A percentile compares a stretch with the other conserved stretches of the same genome.
Evolutionary conservation across 2,797 vertebrate species (phyloP).

Genomic region (Triplophysa bombifrons): DNA sequence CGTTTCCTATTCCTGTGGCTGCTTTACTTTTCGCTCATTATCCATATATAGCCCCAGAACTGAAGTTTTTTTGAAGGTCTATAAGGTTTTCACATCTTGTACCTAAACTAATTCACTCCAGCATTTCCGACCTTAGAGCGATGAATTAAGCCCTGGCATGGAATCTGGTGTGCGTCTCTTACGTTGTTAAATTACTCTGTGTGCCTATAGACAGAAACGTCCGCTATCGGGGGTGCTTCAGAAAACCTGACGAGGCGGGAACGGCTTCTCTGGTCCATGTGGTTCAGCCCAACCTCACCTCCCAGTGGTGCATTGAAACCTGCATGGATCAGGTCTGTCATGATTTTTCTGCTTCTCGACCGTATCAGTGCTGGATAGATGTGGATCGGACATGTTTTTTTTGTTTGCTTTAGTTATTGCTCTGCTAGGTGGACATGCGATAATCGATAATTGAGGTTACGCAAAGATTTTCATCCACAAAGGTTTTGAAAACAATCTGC

Average conservation of each 20-base stretch:
- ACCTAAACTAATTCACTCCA: slow-evolving; percentile 12
- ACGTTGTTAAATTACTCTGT: neutral
- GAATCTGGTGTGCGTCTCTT: neutral
- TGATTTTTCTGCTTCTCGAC: neutral
- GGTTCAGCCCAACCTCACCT: slow-evolving; percentile 84
- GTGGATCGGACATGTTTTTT: slow-evolving; percentile 21
- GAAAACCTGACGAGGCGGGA: slow-evolving; percentile 79
- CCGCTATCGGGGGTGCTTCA: slow-evolving; percentile 90
- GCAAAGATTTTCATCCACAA: slow-evolving; percentile 46
- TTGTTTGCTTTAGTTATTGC: slow-evolving; percentile 11
- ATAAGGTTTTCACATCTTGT: neutral
- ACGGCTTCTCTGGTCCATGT: slow-evolving; percentile 80
- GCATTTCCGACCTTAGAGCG: slow-evolving; percentile 18
- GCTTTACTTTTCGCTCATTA: slow-evolving; percentile 3
- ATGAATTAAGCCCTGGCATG: slow-evolving; percentile 4
- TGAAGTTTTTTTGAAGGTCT: slow-evolving; percentile 18
- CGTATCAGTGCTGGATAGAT: slow-evolving; percentile 29
- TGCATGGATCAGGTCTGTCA: slow-evolving; percentile 80
- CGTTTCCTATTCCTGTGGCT: slow-evolving; percentile 1
- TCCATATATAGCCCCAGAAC: neutral
- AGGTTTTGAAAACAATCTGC: slow-evolving; percentile 44
- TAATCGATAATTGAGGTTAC: slow-evolving; percentile 76
- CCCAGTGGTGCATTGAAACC: slow-evolving; percentile 89
- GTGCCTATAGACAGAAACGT: slow-evolving; percentile 79
- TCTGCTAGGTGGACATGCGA: neutral